A percentile compares a stretch with the other conserved stretches of the same genome.
Conservation (phyloP, 2,113 vertebrate species). For the Muntiacus reevesi region DNA sequence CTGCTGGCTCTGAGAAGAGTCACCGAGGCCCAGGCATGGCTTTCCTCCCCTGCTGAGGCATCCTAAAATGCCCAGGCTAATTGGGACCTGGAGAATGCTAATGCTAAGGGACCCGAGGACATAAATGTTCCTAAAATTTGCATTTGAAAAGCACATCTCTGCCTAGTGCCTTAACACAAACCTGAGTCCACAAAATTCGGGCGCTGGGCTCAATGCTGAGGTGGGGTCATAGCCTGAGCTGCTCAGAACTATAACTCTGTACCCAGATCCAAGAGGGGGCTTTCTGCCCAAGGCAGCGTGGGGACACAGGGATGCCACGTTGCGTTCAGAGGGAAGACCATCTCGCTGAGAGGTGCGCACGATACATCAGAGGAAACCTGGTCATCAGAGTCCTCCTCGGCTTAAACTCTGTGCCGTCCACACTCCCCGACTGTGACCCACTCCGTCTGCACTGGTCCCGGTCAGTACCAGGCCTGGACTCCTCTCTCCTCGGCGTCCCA, state of each 20-base stretch:
- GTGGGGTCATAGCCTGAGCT: background rate
- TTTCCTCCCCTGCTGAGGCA: background rate
- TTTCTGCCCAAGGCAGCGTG: background rate
- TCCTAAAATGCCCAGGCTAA: background rate
- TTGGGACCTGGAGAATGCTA: background rate
- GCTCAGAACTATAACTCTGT: background rate
- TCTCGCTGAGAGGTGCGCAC: accelerated
- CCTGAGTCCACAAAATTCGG: background rate
- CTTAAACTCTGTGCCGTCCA: background rate
- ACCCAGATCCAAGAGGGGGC: background rate
- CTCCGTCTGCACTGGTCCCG: accelerated
- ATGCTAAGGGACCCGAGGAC: background rate
- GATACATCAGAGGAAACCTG: background rate
- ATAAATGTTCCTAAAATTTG: background rate
- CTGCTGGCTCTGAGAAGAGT: background rate
- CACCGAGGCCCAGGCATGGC: background rate
- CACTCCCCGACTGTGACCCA: background rate
- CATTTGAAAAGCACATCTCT: background rate
- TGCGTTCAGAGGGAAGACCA: accelerated
- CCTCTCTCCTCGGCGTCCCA: background rate
- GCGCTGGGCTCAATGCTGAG: background rate
- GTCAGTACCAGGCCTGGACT: background rate
- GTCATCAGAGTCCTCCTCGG: background rate
- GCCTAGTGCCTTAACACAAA: background rate
- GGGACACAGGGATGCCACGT: accelerated